These are phyloP conservation scores for Myrmophylax atrothorax DNA, from an alignment of 2,113 vertebrate species.

Conservation along the genomic window DNA sequence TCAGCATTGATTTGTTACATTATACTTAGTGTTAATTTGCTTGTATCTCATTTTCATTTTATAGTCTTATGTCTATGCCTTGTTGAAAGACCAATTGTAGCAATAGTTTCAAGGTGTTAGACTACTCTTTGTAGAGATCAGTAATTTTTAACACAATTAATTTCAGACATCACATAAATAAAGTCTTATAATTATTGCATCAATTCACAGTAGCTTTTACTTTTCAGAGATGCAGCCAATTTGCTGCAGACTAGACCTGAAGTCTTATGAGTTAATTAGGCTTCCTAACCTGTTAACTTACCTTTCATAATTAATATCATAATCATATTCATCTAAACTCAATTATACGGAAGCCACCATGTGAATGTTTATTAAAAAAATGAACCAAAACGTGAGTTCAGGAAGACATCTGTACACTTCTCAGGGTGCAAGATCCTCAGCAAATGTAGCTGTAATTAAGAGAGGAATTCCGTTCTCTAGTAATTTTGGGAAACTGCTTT, in stretches of 20 bases:
- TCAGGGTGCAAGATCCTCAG: background rate
- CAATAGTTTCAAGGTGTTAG: background rate
- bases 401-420: background rate
- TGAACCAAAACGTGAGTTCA: background rate
- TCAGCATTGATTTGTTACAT: constrained; percentile 3
- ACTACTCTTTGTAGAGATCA: background rate
- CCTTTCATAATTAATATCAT: constrained; percentile 40
- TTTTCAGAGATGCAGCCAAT: background rate
- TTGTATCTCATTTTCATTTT: constrained; percentile 51
- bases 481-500: background rate
- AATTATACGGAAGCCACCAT: background rate
- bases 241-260: constrained; percentile 16
- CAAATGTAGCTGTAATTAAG: background rate
- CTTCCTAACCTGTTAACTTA: constrained; percentile 47
- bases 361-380: constrained; percentile 6
- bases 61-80: background rate
- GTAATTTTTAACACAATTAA: background rate
- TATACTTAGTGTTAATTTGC: constrained; percentile 33
- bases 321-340: constrained; percentile 38
- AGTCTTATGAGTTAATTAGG: constrained; percentile 49
- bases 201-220: background rate
- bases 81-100: background rate
- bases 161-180: background rate
- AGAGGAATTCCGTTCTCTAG: background rate
- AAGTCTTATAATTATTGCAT: background rate